phyloP scores from a whole-genome alignment of 2,797 vertebrate species.

The Leptodactylus fallax region DNA sequence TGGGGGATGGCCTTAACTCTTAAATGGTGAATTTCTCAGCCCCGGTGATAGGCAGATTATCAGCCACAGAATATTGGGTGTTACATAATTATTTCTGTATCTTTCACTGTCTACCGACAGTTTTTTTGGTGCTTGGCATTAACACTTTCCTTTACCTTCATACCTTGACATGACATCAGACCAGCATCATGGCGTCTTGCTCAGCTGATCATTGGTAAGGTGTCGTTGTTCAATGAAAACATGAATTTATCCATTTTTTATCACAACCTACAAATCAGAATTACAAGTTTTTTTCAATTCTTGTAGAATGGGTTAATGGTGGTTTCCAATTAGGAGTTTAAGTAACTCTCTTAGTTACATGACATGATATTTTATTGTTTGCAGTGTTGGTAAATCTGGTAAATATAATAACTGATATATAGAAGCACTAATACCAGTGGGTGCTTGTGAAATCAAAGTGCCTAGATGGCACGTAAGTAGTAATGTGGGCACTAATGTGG shows the following conservation, averaged over 20 bases:
- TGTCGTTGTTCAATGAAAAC: background rate
- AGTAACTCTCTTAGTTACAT: too few relatives aligned
- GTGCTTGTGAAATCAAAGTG: too few relatives aligned
- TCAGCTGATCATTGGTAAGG: background rate
- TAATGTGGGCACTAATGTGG: too few relatives aligned
- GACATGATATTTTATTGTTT: background rate
- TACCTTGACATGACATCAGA: slow-evolving; percentile 8
- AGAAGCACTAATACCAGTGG: too few relatives aligned
- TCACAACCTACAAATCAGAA: background rate
- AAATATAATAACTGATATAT: background rate
- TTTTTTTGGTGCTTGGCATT: background rate
- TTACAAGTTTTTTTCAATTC: background rate
- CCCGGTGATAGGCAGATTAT: background rate
- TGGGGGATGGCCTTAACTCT: slow-evolving; percentile 31
- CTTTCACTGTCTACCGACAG: background rate
- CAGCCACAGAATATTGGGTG: background rate
- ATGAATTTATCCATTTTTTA: background rate
- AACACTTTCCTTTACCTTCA: slow-evolving; percentile 3
- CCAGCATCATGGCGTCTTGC: slow-evolving; percentile 1
- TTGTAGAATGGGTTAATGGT: background rate
- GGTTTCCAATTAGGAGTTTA: background rate
- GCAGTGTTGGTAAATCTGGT: background rate
- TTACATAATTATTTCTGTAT: background rate
- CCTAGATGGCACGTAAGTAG: background rate
- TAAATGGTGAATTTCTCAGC: slow-evolving; percentile 4